A percentile compares a stretch with the other conserved stretches of the same genome.
phyloP scores from a whole-genome alignment of 2,888 invertebrate genomes.

The Eristalis pertinax region DNA sequence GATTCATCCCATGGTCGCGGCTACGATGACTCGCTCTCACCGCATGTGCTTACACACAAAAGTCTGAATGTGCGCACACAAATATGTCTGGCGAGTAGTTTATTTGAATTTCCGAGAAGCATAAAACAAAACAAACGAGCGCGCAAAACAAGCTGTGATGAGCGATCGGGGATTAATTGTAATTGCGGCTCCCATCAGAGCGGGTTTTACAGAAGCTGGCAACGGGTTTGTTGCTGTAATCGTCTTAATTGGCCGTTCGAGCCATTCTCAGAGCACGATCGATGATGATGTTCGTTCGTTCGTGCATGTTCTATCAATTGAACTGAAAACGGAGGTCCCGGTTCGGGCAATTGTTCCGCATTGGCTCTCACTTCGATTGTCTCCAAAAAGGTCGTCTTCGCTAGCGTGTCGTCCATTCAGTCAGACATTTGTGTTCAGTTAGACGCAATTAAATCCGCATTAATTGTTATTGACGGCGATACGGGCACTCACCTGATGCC shows the following conservation, averaged over 20 bases:
- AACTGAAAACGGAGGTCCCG: slow-evolving; percentile 59
- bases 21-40: background rate
- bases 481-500: background rate
- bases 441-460: slow-evolving; percentile 40
- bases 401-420: background rate
- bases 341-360: slow-evolving; percentile 58
- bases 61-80: background rate
- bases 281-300: slow-evolving; percentile 1
- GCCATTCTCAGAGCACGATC: slow-evolving; percentile 40
- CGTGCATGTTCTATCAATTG: slow-evolving; percentile 2
- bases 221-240: background rate
- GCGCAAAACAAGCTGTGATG: background rate
- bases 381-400: slow-evolving; percentile 2
- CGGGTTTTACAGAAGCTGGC: slow-evolving; percentile 33
- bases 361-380: slow-evolving; percentile 23
- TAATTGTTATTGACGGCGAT: slow-evolving; percentile 27
- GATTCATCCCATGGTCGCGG: background rate
- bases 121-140: background rate
- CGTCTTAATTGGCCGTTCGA: slow-evolving; percentile 29
- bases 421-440: background rate
- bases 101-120: background rate
- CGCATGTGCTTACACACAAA: background rate
- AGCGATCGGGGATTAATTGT: slow-evolving; percentile 45
- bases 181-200: slow-evolving; percentile 46
- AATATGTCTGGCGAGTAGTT: background rate